Percentiles rank a stretch among this genome's conserved stretches.
These are phyloP conservation scores for Lepidurus couesii DNA, from an alignment of 1,140 invertebrate genomes.

Conservation along the genomic window DNA sequence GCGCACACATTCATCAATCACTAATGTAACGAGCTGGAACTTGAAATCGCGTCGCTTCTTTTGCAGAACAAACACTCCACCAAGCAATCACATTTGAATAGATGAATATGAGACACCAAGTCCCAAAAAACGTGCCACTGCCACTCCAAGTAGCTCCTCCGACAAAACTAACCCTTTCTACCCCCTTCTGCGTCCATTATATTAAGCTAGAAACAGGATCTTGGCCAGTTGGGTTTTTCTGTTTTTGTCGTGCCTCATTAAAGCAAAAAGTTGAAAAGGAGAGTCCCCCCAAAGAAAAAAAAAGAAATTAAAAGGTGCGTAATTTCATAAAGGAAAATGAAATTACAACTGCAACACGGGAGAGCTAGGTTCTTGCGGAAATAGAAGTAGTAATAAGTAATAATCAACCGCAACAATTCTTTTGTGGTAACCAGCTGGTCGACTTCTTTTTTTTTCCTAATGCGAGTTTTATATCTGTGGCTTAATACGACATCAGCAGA, in stretches of 20 bases:
- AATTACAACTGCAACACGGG: neutral
- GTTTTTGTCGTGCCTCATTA: conserved; percentile 1
- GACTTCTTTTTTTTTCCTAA: neutral
- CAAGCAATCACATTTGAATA: conserved; percentile 6
- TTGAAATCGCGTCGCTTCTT: neutral
- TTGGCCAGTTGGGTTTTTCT: neutral
- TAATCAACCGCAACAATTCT: conserved; percentile 15
- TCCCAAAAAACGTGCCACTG: neutral
- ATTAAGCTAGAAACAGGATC: neutral
- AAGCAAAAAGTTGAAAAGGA: neutral
- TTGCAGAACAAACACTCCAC: neutral
- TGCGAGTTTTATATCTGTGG: conserved; percentile 18
- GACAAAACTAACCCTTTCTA: conserved; percentile 22
- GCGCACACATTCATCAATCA: conserved; percentile 19
- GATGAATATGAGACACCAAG: neutral
- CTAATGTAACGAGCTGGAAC: neutral
- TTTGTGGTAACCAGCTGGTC: conserved; percentile 17
- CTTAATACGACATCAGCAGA: conserved; percentile 10
- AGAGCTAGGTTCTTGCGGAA: conserved; percentile 1
- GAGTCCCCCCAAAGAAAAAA: neutral
- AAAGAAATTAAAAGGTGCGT: conserved; percentile 11
- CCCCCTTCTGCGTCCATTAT: conserved; percentile 18
- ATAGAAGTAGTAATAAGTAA: conserved; percentile 1
- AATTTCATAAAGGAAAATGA: neutral
- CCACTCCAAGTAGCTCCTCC: conserved; percentile 13